phyloP scores from a whole-genome alignment of 2,797 vertebrate species.

The Esox masquinongy region DNA sequence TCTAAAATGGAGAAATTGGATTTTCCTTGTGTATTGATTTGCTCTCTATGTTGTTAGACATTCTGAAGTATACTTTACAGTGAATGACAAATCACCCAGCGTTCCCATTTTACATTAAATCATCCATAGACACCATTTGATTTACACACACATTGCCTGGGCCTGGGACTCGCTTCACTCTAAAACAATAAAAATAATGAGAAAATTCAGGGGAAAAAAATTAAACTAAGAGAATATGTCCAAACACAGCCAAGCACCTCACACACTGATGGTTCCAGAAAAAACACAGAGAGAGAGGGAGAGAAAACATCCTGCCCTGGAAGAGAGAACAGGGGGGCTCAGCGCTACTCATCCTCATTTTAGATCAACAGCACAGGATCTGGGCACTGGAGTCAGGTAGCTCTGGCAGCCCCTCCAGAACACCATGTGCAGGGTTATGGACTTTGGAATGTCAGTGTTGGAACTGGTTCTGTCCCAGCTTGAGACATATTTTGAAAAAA shows the following conservation, averaged over 20 bases:
- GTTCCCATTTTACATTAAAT: neutral
- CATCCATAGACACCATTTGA: neutral
- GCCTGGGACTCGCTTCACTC: conserved; percentile 16
- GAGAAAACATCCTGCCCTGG: conserved; percentile 39
- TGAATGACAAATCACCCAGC: conserved; percentile 2
- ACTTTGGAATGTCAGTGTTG: conserved; percentile 52
- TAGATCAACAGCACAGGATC: conserved; percentile 38
- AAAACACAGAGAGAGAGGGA: conserved; percentile 39
- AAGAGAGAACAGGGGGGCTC: conserved; percentile 46
- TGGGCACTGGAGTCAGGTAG: conserved; percentile 45
- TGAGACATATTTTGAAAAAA: conserved; percentile 28
- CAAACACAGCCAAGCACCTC: conserved; percentile 44
- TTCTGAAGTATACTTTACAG: neutral
- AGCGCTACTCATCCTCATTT: conserved; percentile 37
- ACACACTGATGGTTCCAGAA: conserved; percentile 44
- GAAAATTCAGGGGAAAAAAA: neutral
- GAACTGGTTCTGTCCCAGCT: conserved; percentile 43
- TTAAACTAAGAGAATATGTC: conserved; percentile 35
- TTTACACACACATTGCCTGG: conserved; percentile 7
- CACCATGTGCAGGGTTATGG: conserved; percentile 39
- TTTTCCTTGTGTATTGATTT: neutral
- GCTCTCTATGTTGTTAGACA: neutral
- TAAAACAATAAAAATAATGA: conserved; percentile 20
- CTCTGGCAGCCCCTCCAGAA: conserved; percentile 42
- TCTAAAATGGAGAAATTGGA: neutral